Evolutionary conservation across 2,888 invertebrate species (phyloP), one percentile per base, ranked within the genome.

Genomic region (Odontocolon sp.): DNA sequence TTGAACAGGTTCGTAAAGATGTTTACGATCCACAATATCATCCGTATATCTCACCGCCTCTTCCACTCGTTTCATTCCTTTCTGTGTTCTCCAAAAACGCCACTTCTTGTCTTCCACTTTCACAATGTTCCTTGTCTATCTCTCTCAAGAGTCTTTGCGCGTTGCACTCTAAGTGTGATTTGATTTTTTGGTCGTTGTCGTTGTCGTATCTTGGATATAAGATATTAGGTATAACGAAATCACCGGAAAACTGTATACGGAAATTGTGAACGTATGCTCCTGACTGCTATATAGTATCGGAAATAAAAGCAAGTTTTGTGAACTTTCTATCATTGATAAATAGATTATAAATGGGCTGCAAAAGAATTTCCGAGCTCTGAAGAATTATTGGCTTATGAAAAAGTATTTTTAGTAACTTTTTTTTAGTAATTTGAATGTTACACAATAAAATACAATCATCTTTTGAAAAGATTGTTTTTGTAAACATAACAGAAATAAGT

Each of bases 1-100:
- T 82, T 67, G 63, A 66, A 77, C 69, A 80, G 79, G 75, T 78
- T 69, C 84, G 77, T 85, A 84, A 85, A 84, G 82, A 77, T 81
- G 80, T 85, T 85, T 85, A 85, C 83, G 85, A 85, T 75, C 81
- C 66, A 63, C 33, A 47, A 50, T 74, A 61, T 70, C 79, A 73
- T 79, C 80, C 67, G 50, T 72, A 40, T 57, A 69, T 72, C 45
- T 52, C 54, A 16, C 45, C 45, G 28, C 23, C 31, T 42, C 38
- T 16, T 61, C 31, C 11, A 40, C 66, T 67, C 33, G 50, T 59
- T 72, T 57, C 50, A 40, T 36, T 52, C 26, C 64, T 64, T 23
- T 50, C 50, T n/a, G 36, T 57, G 14, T 56, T 52, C 52, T 18
- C 28, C 26, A 31, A 64, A 77, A 72, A 52, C 31, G 38, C 52